Evolutionary conservation across 2,797 vertebrate species (phyloP), one percentile per base, ranked within the genome.

Genomic region (Cyprinella venusta): DNA sequence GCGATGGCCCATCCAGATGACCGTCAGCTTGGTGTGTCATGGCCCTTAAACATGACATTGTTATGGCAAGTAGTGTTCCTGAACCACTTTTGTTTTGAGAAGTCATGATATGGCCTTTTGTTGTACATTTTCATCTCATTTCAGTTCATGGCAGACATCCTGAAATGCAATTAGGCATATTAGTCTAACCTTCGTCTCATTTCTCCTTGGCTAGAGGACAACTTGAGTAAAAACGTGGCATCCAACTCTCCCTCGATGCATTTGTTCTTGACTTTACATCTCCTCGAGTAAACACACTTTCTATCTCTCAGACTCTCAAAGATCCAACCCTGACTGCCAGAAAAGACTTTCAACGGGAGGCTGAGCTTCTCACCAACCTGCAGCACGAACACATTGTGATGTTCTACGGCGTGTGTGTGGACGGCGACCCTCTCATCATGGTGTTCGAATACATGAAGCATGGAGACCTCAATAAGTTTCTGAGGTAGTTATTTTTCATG

Each of bases 361-460:
- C 98, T 0, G 98, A 99, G 91, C 95, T 99, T 70, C 96, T 99
- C 81, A 99, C 98, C 86, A 99, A 98, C 88, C 94, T 99, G 82
- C 98, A 99, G 91, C 98, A 99, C 0, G 97, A 99, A 56, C 98
- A 99, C 93, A 99, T 99, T 0, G 98, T 99, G 79, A 98, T 97
- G 81, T 99, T 99, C 88, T 99, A 98, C 0, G 98, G 98, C 0
- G 97, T 99, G 79, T 99, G 98, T 1, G 97, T 98, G 0, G 98
- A 99, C 0, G 98, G 97, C 0, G 98, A 99, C 84, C 98, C 97
- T 0, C 97, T 99, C 91, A 99, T 99, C 91, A 99, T 99, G 97
- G 97, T 99, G 86, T 99, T 99, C 0, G 98, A 99, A 88, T 99
- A 99, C 94, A 99, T 99, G 98, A 99, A 98, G 90, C 98, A 99